Evolutionary conservation across 2,113 vertebrate species (phyloP), one percentile per base, ranked within the genome.

Genomic region (Callocephalon fimbriatum): DNA sequence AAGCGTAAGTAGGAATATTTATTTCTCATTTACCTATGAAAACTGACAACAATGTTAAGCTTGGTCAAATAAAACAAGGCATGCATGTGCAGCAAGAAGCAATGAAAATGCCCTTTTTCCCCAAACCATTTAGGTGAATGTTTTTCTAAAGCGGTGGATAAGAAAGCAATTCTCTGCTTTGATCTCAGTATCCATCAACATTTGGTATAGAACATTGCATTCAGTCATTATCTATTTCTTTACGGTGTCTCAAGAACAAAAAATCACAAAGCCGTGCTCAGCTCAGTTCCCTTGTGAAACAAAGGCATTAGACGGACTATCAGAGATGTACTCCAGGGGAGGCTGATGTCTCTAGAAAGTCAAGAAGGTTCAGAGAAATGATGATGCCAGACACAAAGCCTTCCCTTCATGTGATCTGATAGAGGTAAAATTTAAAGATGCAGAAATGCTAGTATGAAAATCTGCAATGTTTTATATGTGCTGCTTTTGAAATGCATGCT

Each of bases 341-440:
- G 73, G 78, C 68, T 96, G 88, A 94, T 44, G 88, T 91, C 90
- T 97, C 90, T 72, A 82, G 96, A 98, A 98, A 98, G 94, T 91
- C 96, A 97, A 97, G 91, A 86, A 97, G 79, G 35, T 97, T 97
- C 93, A 93, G 86, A 94, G 82, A 94, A 93, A 92, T 4, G 4
- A 47, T 87, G 72, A 96, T 92, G 83, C 75, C 67, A 97, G 95
- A 94, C 71, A 90, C 59, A 97, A 96, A 95, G 56, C 59, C 44
- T 95, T 90, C 65, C 9, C 32, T 97, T 97, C 65, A 58, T 79
- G 26, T 94, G 62, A 91, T 88, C 89, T 94, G 80, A 75, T 62
- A 96, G 82, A 95, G n/a, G 67, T 59, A 96, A 95, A 96, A 93
- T 91, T 72, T 96, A 95, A 90, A 89, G 88, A 92, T 72, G 44